phyloP scores from a whole-genome alignment of 2,797 vertebrate species.

The Gymnocypris eckloni region DNA sequence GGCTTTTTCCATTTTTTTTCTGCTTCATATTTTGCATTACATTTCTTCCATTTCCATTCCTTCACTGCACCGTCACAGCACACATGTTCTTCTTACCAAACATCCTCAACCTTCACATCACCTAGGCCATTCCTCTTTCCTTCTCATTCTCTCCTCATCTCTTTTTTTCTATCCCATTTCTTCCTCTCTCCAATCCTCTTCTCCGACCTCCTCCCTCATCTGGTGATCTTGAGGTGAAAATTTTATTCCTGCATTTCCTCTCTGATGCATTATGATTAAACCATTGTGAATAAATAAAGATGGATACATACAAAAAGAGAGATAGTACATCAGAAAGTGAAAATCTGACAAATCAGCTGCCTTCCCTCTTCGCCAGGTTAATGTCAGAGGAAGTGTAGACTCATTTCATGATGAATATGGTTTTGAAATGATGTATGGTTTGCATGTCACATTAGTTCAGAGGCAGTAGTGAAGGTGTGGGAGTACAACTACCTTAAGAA shows the following conservation, averaged over 20 bases:
- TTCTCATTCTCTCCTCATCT: background rate
- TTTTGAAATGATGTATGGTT: constrained; percentile 37
- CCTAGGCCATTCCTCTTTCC: background rate
- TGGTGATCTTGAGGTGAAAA: constrained; percentile 48
- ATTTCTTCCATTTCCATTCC: background rate
- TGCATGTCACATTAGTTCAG: constrained; percentile 3
- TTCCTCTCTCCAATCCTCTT: background rate
- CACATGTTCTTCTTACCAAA: background rate
- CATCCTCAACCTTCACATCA: background rate
- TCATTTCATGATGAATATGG: constrained; percentile 46
- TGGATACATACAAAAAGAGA: background rate
- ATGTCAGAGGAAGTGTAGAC: constrained; percentile 42
- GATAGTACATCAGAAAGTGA: background rate
- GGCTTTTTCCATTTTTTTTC: background rate
- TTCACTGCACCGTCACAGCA: background rate
- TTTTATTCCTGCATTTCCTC: constrained; percentile 40
- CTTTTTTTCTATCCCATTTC: background rate
- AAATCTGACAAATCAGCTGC: constrained; percentile 30
- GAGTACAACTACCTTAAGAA: background rate
- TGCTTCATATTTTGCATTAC: background rate
- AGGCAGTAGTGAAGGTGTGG: background rate
- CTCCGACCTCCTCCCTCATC: background rate
- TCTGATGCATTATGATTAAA: constrained; percentile 42
- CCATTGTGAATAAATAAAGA: constrained; percentile 38
- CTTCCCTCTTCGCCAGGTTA: constrained; percentile 21